Evolutionary conservation across 2,797 vertebrate genomes (phyloP).

Genomic region (Tiaroga cobitis): DNA sequence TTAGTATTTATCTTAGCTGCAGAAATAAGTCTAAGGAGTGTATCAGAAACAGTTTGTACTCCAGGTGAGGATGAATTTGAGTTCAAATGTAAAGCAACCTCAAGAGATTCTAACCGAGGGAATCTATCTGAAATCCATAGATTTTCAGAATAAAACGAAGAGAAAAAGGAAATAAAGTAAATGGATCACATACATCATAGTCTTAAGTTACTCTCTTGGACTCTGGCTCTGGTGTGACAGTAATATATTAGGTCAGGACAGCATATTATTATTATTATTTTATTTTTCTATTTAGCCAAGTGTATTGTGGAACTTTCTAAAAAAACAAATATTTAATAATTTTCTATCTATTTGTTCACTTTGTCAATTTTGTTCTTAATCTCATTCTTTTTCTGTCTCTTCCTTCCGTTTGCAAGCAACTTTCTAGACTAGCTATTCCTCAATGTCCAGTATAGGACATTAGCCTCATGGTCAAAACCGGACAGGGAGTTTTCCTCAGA

Average conservation of each 20-base stretch:
- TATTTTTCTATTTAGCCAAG: background rate
- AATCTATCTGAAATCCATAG: slow-evolving; percentile 4
- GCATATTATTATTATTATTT: background rate
- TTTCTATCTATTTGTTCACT: background rate
- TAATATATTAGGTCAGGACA: background rate
- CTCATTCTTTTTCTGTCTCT: background rate
- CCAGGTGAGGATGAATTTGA: slow-evolving; percentile 14
- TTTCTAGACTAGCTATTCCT: slow-evolving; percentile 13
- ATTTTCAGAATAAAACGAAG: background rate
- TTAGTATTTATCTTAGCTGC: background rate
- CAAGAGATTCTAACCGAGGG: background rate
- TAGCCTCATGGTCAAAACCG: background rate
- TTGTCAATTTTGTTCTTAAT: slow-evolving; percentile 6
- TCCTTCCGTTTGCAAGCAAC: background rate
- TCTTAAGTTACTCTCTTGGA: background rate
- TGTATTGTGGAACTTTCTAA: background rate
- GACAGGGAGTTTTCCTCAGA: slow-evolving; percentile 1
- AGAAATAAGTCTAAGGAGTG: background rate
- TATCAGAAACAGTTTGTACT: slow-evolving; percentile 7
- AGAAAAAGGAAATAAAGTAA: slow-evolving; percentile 14
- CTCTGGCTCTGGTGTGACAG: background rate
- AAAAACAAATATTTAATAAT: background rate
- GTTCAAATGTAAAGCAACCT: background rate
- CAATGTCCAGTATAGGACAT: slow-evolving; percentile 25
- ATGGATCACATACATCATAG: slow-evolving; percentile 15